A percentile compares a stretch with the other conserved stretches of the same genome.
Evolutionary conservation across 2,888 invertebrate genomes (phyloP).

Genomic region (Noctua pronuba): DNA sequence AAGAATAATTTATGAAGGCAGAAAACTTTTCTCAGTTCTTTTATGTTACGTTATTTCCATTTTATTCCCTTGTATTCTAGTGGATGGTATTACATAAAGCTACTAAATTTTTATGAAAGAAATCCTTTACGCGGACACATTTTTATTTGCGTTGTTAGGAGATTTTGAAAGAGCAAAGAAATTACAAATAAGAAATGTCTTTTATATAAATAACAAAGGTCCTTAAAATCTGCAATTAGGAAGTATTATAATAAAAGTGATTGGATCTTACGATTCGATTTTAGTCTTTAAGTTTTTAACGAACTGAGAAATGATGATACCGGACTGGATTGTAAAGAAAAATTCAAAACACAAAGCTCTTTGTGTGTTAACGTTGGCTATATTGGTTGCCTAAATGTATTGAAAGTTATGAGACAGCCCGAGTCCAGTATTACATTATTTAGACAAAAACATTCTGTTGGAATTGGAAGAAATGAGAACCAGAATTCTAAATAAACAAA

Average conservation of each 20-base stretch:
- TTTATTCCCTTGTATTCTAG: constrained; percentile 60
- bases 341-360: background rate
- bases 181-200: constrained; percentile 41
- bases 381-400: constrained; percentile 17
- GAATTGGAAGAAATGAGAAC: constrained; percentile 51
- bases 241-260: background rate
- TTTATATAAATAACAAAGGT: background rate
- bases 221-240: background rate
- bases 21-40: constrained; percentile 58
- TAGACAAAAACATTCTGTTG: constrained; percentile 7
- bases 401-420: constrained; percentile 10
- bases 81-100: constrained; percentile 58
- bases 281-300: background rate
- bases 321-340: background rate
- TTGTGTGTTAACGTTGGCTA: background rate
- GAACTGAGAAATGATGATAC: background rate
- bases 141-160: constrained; percentile 52
- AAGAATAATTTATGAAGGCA: constrained; percentile 64
- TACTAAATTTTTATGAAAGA: constrained; percentile 62
- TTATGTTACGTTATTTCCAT: constrained; percentile 64
- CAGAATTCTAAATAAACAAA: constrained; percentile 54
- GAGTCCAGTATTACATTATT: constrained; percentile 24
- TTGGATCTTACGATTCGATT: background rate
- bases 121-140: constrained; percentile 40
- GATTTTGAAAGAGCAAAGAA: constrained; percentile 51